Evolutionary conservation across 2,113 vertebrate species (phyloP).

Genomic region (Cyanocitta stelleri): DNA sequence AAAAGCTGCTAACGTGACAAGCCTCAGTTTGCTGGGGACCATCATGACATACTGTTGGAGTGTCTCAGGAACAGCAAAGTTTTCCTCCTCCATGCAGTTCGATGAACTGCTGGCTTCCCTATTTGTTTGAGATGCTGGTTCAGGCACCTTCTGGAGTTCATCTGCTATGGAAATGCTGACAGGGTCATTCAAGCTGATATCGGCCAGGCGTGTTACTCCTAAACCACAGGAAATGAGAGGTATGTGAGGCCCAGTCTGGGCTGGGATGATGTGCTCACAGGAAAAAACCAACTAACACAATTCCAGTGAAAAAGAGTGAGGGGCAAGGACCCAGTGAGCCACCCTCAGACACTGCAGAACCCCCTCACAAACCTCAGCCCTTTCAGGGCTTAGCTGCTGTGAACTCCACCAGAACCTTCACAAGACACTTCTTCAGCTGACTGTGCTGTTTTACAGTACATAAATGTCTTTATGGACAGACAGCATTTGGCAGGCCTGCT

Average conservation of each 20-base stretch:
- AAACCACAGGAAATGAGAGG: neutral
- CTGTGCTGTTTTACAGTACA: neutral
- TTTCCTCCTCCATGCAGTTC: slow-evolving; percentile 8
- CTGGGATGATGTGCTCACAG: neutral
- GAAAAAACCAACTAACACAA: fast-evolving
- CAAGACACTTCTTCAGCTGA: neutral
- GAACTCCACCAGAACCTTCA: neutral
- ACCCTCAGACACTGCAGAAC: neutral
- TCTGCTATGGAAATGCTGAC: slow-evolving; percentile 78
- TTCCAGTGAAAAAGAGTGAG: neutral
- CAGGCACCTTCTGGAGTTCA: neutral
- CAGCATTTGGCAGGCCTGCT: neutral
- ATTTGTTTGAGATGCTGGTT: fast-evolving
- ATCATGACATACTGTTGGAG: slow-evolving; percentile 83
- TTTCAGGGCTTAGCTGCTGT: neutral
- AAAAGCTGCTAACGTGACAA: slow-evolving; percentile 90
- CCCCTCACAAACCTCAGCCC: neutral
- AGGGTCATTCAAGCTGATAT: slow-evolving; percentile 84
- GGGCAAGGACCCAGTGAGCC: neutral
- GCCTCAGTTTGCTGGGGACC: slow-evolving; percentile 90
- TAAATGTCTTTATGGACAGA: neutral
- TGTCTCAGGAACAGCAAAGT: slow-evolving; percentile 83
- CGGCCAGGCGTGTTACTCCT: slow-evolving; percentile 83
- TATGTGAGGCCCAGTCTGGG: neutral
- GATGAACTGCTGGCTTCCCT: neutral